A percentile compares a stretch with the other conserved stretches of the same genome.
These are phyloP conservation scores for Junonia oenone DNA, from an alignment of 2,888 invertebrate species.

Conservation along the genomic window DNA sequence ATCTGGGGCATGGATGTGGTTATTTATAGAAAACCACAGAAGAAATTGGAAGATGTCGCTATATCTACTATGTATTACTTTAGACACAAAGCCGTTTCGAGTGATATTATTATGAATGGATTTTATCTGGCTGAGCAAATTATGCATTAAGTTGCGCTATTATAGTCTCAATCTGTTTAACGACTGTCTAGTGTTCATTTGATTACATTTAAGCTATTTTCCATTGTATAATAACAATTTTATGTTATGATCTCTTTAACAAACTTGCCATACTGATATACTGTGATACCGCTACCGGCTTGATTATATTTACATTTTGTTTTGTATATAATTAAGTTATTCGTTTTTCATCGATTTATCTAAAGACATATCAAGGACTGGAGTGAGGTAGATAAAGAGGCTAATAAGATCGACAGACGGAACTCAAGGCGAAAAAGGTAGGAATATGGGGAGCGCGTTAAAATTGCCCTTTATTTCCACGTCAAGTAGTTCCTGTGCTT, in stretches of 20 bases:
- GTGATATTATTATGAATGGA: neutral
- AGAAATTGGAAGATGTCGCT: conserved; percentile 34
- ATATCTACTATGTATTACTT: neutral
- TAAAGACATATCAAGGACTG: neutral
- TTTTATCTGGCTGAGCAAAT: neutral
- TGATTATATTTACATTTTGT: conserved; percentile 4
- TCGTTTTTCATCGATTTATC: neutral
- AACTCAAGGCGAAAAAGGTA: neutral
- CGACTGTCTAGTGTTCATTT: conserved; percentile 8
- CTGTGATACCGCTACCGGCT: conserved; percentile 16
- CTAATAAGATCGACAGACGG: conserved; percentile 7
- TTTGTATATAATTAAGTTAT: neutral
- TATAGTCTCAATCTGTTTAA: neutral
- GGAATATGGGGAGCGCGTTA: conserved; percentile 18
- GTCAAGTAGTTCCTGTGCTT: conserved; percentile 51
- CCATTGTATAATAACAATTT: conserved; percentile 23
- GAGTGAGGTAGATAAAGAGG: neutral
- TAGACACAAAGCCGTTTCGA: neutral
- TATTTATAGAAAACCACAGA: conserved; percentile 58
- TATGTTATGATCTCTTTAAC: conserved; percentile 23
- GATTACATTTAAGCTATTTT: conserved; percentile 33
- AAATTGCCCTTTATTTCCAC: conserved; percentile 54
- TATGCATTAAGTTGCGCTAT: neutral
- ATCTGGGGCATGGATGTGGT: conserved; percentile 57
- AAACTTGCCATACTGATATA: conserved; percentile 12